phyloP scores from a whole-genome alignment of 2,888 invertebrate species.

The Chrysodeixis includens region DNA sequence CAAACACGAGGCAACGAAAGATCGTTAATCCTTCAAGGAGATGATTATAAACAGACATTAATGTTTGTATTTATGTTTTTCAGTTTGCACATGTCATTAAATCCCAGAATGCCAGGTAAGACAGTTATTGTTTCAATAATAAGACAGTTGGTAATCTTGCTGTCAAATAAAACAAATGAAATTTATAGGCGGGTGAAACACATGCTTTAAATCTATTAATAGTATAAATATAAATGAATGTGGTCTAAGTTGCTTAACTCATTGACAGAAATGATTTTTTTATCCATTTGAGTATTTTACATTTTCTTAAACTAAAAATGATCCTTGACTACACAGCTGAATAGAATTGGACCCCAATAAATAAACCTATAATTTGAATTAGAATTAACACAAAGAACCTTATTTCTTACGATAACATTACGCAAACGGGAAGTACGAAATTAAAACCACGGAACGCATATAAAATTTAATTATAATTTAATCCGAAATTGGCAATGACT shows the following conservation, averaged over 20 bases:
- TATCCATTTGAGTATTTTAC: too few relatives aligned
- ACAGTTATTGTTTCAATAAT: not conserved
- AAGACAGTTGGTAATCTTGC: not conserved
- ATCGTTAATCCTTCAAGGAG: not conserved
- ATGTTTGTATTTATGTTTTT: not conserved
- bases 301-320: too few relatives aligned
- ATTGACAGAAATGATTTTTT: too few relatives aligned
- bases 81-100: not conserved
- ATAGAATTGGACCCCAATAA: too few relatives aligned
- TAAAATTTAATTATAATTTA: constrained; percentile 21
- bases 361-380: too few relatives aligned
- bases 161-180: not conserved
- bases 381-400: too few relatives aligned
- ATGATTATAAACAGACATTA: not conserved
- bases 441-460: not conserved
- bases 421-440: not conserved
- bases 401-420: too few relatives aligned
- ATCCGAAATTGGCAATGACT: constrained; percentile 56
- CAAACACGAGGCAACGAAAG: not conserved
- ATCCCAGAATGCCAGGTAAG: too few relatives aligned
- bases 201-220: too few relatives aligned
- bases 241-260: too few relatives aligned
- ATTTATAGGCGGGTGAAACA: not conserved
- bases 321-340: too few relatives aligned
- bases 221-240: too few relatives aligned